Base-by-base conservation (phyloP, 2,888 invertebrate genomes). In the Netelia fuscicornis region DNA sequence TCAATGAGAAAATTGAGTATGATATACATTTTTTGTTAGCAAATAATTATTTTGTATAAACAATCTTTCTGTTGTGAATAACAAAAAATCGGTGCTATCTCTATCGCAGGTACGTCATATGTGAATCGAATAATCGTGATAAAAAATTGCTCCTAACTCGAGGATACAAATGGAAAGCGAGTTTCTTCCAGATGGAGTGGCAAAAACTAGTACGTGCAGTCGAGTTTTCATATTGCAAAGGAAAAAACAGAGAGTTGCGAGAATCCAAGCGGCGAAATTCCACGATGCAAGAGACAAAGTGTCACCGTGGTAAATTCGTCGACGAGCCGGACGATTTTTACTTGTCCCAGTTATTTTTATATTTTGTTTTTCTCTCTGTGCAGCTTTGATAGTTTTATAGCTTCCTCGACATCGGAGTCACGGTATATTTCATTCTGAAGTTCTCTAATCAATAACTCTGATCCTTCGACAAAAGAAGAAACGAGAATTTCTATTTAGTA, bases 191-290 rank as follows among this genome's bases (percentile, higher is more conserved):
- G 37, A 65, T 52, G 60, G 25, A 23, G 44, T 64, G 68, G 75
- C 75, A 75, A 64, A 75, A 52, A 70, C 17, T 9, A 13, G 10
- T 23, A 23, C 37, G 11, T 23, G 17, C 23, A 48, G 67, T 81
- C 68, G 62, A 62, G 54, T 81, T 67, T 67, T 81, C 68, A 75
- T 62, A 25, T 60, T 52, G 60, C 67, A 75, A 75, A 68, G 62
- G 68, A 48, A 52, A 56, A 64, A 48, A n/a, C 54, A 48, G 64
- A 58, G 65, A 72, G 48, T 37, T 25, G 54, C 64, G 62, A 68
- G 75, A 64, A 75, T 62, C 70, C 48, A 48, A 67, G 62, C 62
- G 68, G 75, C 17, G 74, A 81, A 81, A 81, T 81, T 81, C 48
- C 60, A 37, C 74, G 20, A 60, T 52, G 60, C 8, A 67, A 42